Base-by-base conservation (phyloP, 2,113 vertebrate species). In the Abramis brama region DNA sequence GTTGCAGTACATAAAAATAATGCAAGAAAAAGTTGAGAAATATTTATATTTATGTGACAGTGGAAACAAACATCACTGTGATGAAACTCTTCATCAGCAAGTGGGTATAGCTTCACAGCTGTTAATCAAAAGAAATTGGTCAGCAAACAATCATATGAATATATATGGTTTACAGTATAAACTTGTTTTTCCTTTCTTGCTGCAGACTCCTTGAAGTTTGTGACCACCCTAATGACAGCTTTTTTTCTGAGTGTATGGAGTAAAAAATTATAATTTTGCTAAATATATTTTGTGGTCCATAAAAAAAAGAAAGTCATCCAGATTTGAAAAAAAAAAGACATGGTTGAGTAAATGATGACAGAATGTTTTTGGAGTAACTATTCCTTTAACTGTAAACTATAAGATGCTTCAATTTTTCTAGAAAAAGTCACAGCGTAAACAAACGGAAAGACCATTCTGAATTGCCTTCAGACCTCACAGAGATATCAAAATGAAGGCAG, bases 401-500 rank as follows among this genome's bases (percentile, higher is more conserved):
- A 70, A 9, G 2, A 5, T 21, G 55, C 55, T 21, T 23, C 19
- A 8, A 23, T 66, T 55, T 71, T 39, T 30, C 33, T 33, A 70
- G 15, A 70, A 70, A 70, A 55, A 57, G 15, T 47, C n/a, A 27
- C 71, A 33, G 52, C 21, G 45, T 80, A 66, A 80, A 75, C 33
- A 64, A 73, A 13, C 43, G 19, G 8, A 70, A 71, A 83, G 60
- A 11, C 52, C 13, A 62, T 33, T 33, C 21, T 5, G 33, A 43
- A 62, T 23, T 15, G 75, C 45, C 17, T 6, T 25, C 60, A 85
- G 57, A 71, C 55, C 60, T 82, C 77, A 70, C 68, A 79, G 59
- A 70, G 55, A 76, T 70, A 52, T 68, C 76, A 66, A 39, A 81
- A 70, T 5, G 39, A 86, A 86, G 43, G 62, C 76, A 55, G 86